A percentile compares a stretch with the other conserved stretches of the same genome.
Evolutionary conservation across 2,113 vertebrate species (phyloP).

Genomic region (Sterna hirundo): DNA sequence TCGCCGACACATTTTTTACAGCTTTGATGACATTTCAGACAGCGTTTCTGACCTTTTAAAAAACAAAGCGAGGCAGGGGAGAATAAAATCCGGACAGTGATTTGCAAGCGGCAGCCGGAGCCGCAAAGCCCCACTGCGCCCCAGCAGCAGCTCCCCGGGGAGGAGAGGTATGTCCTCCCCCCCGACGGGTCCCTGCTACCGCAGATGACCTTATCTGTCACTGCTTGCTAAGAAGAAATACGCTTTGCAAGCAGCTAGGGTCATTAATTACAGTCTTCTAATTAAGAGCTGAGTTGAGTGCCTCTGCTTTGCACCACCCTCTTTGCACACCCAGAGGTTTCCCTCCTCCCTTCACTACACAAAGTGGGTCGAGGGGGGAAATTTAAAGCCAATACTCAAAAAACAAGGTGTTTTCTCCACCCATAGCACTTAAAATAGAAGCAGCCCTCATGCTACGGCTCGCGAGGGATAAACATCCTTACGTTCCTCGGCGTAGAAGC

Average conservation of each 20-base stretch:
- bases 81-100: neutral
- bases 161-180: neutral
- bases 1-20: constrained; percentile 81
- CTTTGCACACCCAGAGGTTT: neutral
- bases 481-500: constrained; percentile 84
- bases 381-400: neutral
- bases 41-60: constrained; percentile 82
- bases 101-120: neutral
- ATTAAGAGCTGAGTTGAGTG: neutral
- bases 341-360: neutral
- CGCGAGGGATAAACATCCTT: constrained; percentile 39
- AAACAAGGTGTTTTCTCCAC: neutral
- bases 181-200: neutral
- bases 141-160: neutral
- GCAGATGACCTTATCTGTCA: constrained; percentile 26
- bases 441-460: neutral
- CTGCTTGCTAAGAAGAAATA: neutral
- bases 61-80: neutral
- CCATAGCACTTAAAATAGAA: neutral
- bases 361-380: neutral
- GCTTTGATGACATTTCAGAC: constrained; percentile 84
- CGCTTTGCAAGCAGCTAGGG: neutral
- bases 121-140: neutral
- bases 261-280: constrained; percentile 23
- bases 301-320: neutral